A percentile compares a stretch with the other conserved stretches of the same genome.
Conservation (phyloP, 2,797 vertebrate genomes). For the Sebastes miniatus region DNA sequence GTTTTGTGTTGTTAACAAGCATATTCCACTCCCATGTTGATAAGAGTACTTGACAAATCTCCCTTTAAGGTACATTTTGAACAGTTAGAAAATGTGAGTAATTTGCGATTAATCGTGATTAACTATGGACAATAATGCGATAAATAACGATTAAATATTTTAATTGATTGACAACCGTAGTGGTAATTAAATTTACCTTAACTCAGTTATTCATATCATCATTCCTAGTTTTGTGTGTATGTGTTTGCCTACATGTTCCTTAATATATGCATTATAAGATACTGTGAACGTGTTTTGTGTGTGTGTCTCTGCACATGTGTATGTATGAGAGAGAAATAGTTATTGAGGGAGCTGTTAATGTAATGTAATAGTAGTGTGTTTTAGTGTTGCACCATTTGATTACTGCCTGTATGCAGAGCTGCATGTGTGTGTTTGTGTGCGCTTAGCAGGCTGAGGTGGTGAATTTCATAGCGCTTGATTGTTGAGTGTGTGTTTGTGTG, state of each 20-base stretch:
- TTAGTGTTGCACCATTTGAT: constrained; percentile 66
- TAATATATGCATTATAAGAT: neutral
- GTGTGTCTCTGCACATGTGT: constrained; percentile 15
- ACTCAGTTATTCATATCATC: too few relatives aligned
- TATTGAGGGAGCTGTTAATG: constrained; percentile 72
- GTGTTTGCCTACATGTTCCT: neutral
- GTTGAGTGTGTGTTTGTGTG: constrained; percentile 28
- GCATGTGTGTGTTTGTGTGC: constrained; percentile 14
- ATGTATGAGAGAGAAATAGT: constrained; percentile 52
- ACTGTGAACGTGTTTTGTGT: constrained; percentile 8
- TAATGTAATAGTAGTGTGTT: constrained; percentile 68
- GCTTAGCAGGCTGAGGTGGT: constrained; percentile 30
- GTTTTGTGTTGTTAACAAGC: too few relatives aligned
- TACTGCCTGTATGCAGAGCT: constrained; percentile 45
- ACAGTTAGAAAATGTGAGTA: too few relatives aligned
- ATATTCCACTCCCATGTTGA: too few relatives aligned
- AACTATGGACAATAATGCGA: too few relatives aligned
- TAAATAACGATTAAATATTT: too few relatives aligned
- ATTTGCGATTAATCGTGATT: too few relatives aligned
- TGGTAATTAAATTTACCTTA: neutral
- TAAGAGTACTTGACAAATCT: too few relatives aligned
- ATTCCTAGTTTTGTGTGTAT: neutral
- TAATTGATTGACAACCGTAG: too few relatives aligned
- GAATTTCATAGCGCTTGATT: constrained; percentile 57
- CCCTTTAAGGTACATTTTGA: too few relatives aligned